Base-by-base conservation (phyloP, 2,888 invertebrate genomes). In the Luperina nickerlii region DNA sequence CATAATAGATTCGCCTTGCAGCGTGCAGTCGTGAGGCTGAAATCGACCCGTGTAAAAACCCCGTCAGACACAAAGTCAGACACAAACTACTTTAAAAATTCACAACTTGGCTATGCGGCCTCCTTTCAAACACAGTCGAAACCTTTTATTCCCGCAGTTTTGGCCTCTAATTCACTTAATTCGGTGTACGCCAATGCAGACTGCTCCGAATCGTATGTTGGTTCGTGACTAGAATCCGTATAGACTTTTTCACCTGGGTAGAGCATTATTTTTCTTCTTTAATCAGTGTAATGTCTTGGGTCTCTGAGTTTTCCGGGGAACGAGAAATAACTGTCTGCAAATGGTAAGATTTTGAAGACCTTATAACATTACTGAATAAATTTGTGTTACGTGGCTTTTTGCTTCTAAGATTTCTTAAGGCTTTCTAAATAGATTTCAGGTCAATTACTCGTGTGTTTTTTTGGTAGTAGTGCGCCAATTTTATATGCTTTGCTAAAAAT, bases 121-220 rank as follows among this genome's bases (percentile, higher is more conserved):
- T 84, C 74, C 74, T 87, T 84, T 69, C 62, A 75, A 76, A 76
- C 74, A 83, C 71, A 78, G 83, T 74, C 38, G 69, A 45, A 76
- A 83, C 87, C 85, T 89, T 90, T 90, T 88, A 89, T 85, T 87
- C 78, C 69, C 77, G 81, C 73, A 83, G 72, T 82, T 87, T 83
- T 71, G 77, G 82, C 83, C 85, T 88, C 76, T 89, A 90, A 90
- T 88, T 89, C 89, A 91, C 90, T 89, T 90, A 92, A 91, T 92
- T 86, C 89, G 77, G 86, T 90, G 90, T 90, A 86, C 91, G 87
- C 79, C 89, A 90, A 90, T 89, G 90, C 90, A 89, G 90, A 73
- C 81, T 83, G 81, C 76, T 78, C 76, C 48, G 74, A 84, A 86
- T 88, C 87, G 90, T 84, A 86, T 86, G 89, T 87, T 81, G 62